These are phyloP conservation scores for Sebastes steindachneri DNA, from an alignment of 2,797 vertebrate species.

Conservation along the genomic window DNA sequence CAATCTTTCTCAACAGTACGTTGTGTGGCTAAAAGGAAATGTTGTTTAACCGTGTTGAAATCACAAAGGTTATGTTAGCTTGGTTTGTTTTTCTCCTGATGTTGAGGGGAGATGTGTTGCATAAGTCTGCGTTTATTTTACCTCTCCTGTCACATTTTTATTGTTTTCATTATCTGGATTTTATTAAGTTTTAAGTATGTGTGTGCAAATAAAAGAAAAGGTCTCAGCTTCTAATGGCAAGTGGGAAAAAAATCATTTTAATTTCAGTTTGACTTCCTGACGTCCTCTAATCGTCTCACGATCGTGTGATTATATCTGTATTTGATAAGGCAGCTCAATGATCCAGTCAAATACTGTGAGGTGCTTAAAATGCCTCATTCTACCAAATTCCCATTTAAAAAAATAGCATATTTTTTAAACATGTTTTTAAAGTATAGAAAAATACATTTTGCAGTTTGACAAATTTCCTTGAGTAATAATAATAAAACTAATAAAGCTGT, in stretches of 20 bases:
- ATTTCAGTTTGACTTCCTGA: neutral
- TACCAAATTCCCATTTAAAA: neutral
- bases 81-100: no score
- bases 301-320: conserved; percentile 6
- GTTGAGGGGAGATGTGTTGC: no score
- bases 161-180: no score
- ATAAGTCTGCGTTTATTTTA: no score
- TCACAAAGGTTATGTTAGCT: neutral
- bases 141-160: no score
- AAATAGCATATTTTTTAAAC: neutral
- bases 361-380: neutral
- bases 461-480: neutral
- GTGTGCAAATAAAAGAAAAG: neutral
- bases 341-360: neutral
- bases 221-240: neutral
- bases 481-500: neutral
- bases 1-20: no score
- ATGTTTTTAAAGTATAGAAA: neutral
- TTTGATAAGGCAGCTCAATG: neutral
- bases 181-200: no score
- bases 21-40: neutral
- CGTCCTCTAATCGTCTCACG: neutral
- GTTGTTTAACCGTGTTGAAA: neutral
- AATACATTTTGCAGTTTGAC: neutral
- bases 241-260: neutral